These are phyloP conservation scores for Dreissena rostriformis DNA, from an alignment of 1,140 invertebrate genomes.

Conservation along the genomic window DNA sequence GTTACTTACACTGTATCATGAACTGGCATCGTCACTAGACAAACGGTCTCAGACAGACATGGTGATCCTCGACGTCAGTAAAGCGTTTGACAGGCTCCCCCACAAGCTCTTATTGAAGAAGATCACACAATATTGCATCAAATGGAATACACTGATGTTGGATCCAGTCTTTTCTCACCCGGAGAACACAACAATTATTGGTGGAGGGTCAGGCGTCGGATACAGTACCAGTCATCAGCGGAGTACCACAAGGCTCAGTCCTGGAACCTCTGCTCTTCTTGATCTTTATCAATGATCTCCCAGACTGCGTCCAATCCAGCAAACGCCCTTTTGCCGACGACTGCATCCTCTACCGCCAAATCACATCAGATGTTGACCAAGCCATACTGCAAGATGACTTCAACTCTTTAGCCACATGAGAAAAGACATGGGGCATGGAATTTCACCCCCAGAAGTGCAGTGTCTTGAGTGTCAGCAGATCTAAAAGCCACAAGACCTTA, in stretches of 20 bases:
- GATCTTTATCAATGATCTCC: slow-evolving; percentile 52
- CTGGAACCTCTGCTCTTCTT: slow-evolving; percentile 53
- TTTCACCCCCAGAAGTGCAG: slow-evolving; percentile 10
- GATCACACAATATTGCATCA: slow-evolving; percentile 53
- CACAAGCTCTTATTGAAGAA: slow-evolving; percentile 41
- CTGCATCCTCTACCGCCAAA: slow-evolving; percentile 14
- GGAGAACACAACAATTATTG: slow-evolving; percentile 41
- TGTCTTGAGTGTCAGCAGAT: slow-evolving; percentile 4
- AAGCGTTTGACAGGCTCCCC: slow-evolving; percentile 53
- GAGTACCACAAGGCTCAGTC: slow-evolving; percentile 54
- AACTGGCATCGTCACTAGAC: background rate
- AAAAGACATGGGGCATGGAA: background rate
- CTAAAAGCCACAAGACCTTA: background rate
- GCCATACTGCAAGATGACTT: background rate
- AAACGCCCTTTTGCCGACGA: slow-evolving; percentile 52
- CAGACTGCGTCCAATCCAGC: slow-evolving; percentile 41
- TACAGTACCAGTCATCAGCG: slow-evolving; percentile 31
- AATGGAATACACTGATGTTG: slow-evolving; percentile 25
- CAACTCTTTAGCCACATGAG: slow-evolving; percentile 5
- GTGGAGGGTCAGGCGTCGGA: slow-evolving; percentile 29
- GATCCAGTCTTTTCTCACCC: slow-evolving; percentile 29
- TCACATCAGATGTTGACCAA: background rate
- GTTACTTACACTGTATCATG: background rate
- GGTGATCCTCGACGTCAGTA: background rate
- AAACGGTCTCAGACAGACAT: background rate